Evolutionary conservation across 1,140 invertebrate genomes (phyloP), one percentile per base, ranked within the genome.

Genomic region (Xylocopa sonorina): DNA sequence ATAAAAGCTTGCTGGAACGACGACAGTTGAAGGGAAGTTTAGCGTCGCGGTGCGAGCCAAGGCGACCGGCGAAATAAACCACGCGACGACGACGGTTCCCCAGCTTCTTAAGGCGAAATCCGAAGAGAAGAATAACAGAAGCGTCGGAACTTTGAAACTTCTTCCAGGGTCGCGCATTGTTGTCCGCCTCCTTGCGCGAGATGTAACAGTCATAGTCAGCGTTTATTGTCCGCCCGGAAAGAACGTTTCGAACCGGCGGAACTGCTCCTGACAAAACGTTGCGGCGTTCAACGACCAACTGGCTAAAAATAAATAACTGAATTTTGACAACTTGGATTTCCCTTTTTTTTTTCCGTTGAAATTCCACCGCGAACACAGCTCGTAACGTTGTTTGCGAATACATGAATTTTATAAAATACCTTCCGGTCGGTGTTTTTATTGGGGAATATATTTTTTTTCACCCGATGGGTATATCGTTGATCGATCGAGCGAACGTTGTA

Each of bases 1-100:
- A 24, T 75, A 66, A 66, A 66, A 66, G 46, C 34, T n/a, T 5
- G 14, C 55, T 57, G 48, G 41, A 66, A 75, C 24, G 48, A 43
- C 34, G 48, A 75, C 46, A 27, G 57, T 73, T 66, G 43, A 66
- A 66, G n/a, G n/a, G 18, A 74, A 74, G 58, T 62, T 73, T 41
- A 57, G 32, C 57, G 29, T 38, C 57, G 57, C 71, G 21, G 50
- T 10, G 57, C 16, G 46, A 51, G 46, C 71, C 71, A 73, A 73
- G 57, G 24, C 10, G 24, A 32, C 51, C n/a, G 10, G 10, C 16
- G 21, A 27, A 75, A 66, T 64, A 64, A 66, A 64, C 72, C 21
- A 16, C 32, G 18, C 12, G 16, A 1, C 27, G 16, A 1, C 27
- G 24, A 29, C 67, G 51, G 14, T 63, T 63, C 4, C 29, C 60